Base-by-base conservation (phyloP, 2,888 invertebrate genomes). In the Tetranychus piercei region DNA sequence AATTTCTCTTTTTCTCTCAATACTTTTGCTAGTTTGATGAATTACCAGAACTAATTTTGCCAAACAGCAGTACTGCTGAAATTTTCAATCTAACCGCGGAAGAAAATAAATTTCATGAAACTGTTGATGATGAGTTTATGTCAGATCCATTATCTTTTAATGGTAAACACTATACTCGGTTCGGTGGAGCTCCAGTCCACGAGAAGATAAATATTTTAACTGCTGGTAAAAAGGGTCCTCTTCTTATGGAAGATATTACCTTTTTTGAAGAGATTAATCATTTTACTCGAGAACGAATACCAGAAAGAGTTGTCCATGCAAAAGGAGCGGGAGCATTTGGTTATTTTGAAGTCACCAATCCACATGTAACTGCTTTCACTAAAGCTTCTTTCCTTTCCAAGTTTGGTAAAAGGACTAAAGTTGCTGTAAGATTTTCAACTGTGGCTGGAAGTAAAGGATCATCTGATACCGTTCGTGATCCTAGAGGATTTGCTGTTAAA, bases 261-360 rank as follows among this genome's bases (percentile, higher is more conserved):
- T 85, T 81, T 78, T 80, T 83, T 76, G 85, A 85, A 80, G 85
- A 85, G 79, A 84, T 85, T 83, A 83, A 84, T 8, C 85, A 85
- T 78, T 86, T 86, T 78, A 83, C 83, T 79, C 86, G 94, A 65
- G 96, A 97, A 82, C 87, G 95, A 76, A 95, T 96, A 79, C 95
- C 96, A 0, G 95, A 96, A 82, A 87, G 96, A 79, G 94, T 95
- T 1, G 94, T 94, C 1, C 94, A 95, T 82, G 95, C 96, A 0
- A 96, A 96, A 83, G 96, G 95, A 78, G 92, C 90, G 69, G 85
- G 91, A 23, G 91, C 91, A 1, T 92, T 91, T 82, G 91, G 90
- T 1, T 89, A 90, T 80, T 91, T 93, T 81, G 90, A 92, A 83
- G 34, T 20, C 8, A 44, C 71, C 11, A 71, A 71, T 44, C 44